Evolutionary conservation across 2,888 invertebrate genomes (phyloP).

Genomic region (Isoperla grammatica): DNA sequence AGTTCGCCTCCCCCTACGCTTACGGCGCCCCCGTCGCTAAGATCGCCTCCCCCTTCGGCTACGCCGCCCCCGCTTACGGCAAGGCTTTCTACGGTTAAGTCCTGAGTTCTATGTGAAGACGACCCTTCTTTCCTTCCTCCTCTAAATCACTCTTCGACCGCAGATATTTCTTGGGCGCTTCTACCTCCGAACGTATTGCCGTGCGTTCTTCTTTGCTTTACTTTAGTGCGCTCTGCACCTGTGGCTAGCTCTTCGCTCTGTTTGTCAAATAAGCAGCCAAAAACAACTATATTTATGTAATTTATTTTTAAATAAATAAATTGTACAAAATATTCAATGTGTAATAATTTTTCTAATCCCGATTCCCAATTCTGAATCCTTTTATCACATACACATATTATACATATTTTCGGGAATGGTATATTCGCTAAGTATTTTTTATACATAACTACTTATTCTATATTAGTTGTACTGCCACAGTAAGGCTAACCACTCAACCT

Average conservation of each 20-base stretch:
- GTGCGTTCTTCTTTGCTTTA: neutral
- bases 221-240: neutral
- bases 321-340: neutral
- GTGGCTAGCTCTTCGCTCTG: neutral
- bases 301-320: conserved; percentile 7
- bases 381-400: too few species aligned
- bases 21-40: conserved; percentile 19
- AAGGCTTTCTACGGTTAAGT: conserved; percentile 27
- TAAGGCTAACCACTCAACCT: too few species aligned
- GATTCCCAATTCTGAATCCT: too few species aligned
- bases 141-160: neutral
- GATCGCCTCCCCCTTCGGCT: conserved; percentile 17
- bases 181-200: neutral
- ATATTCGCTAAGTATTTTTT: too few species aligned
- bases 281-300: neutral
- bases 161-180: neutral
- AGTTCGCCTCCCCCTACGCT: conserved; percentile 17
- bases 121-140: neutral
- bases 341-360: neutral
- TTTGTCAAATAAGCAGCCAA: too few species aligned
- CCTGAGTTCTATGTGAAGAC: too few species aligned
- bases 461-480: too few species aligned
- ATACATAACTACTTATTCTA: too few species aligned
- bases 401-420: too few species aligned
- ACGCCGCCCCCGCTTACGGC: conserved; percentile 26